Base-by-base conservation (phyloP, 2,888 invertebrate species). In the Amblyjoppa proteus region DNA sequence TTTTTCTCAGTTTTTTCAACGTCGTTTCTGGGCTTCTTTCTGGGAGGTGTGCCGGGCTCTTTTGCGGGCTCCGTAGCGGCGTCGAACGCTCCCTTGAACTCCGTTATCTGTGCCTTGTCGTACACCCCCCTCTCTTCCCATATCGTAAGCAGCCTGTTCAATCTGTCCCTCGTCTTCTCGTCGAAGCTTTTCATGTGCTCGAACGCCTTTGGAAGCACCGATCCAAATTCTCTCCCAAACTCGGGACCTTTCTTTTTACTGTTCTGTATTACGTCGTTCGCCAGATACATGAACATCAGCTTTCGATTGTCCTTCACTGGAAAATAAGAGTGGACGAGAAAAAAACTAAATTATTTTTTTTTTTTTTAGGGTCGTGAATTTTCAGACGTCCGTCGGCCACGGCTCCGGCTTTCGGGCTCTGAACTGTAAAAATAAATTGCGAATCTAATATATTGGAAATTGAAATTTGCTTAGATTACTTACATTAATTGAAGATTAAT, bases 181-280 rank as follows among this genome's bases (percentile, higher is more conserved):
- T 98, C 97, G 79, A 96, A 96, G 3, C 95, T 95, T 2, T 97
- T 97, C 95, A 99, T 97, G 90, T 98, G 97, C 87, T 97, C 96
- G 92, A 98, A 98, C 0, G 98, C 97, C 91, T 97, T 97, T 76
- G 96, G 96, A 73, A 99, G 94, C 11, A 97, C 96, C 80, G 95
- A 95, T 7, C 96, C 97, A 94, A 98, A 99, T 92, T 98, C 98
- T 92, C 97, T 97, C 0, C 97, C 97, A 94, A 97, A 99, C 94
- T 99, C 99, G 0, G 99, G 98, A 0, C 99, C 99, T 94, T 99
- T 99, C 94, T 99, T 99, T 94, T 98, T 98, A 93, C 99, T 98
- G 92, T 99, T 99, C 94, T 99, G 99, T 90, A 99, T 99, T 45
- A 99, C 99, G 95, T 99, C 99, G 95, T 99, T 99, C 49, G 99